A percentile compares a stretch with the other conserved stretches of the same genome.
phyloP scores from a whole-genome alignment of 2,113 vertebrate genomes.

The Carettochelys insculpta region DNA sequence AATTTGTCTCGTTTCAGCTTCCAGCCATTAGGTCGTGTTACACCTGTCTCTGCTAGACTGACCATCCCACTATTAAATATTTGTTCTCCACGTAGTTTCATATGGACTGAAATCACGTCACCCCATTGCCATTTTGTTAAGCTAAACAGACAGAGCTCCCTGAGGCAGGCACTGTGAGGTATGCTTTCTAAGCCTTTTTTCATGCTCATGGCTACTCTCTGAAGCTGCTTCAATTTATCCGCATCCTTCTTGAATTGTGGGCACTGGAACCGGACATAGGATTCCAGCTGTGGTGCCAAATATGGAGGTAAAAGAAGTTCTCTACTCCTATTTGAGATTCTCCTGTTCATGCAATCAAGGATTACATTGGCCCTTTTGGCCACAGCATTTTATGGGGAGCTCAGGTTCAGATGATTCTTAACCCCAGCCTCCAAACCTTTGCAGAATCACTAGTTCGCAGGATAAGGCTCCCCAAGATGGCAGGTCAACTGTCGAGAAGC shows the following conservation, averaged over 20 bases:
- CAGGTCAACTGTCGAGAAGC: fast-evolving
- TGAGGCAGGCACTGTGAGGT: not conserved
- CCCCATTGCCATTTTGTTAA: not conserved
- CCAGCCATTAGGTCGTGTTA: not conserved
- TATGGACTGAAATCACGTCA: not conserved
- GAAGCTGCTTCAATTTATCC: not conserved
- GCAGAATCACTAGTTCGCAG: not conserved
- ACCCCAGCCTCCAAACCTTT: not conserved
- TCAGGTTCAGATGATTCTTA: not conserved
- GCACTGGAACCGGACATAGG: not conserved
- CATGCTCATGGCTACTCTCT: not conserved
- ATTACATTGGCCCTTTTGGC: not conserved
- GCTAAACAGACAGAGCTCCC: not conserved
- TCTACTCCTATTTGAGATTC: not conserved
- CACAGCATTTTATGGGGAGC: not conserved
- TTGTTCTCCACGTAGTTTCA: not conserved
- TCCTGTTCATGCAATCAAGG: not conserved
- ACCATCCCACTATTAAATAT: not conserved
- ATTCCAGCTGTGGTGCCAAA: not conserved
- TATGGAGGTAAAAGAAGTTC: not conserved
- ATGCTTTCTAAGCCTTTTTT: not conserved
- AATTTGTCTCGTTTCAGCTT: too few relatives aligned
- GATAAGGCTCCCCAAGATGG: not conserved
- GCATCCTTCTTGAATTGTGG: not conserved
- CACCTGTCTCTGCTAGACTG: not conserved